Base-by-base conservation (phyloP, 2,888 invertebrate species). In the Drosophila peninsularis region DNA sequence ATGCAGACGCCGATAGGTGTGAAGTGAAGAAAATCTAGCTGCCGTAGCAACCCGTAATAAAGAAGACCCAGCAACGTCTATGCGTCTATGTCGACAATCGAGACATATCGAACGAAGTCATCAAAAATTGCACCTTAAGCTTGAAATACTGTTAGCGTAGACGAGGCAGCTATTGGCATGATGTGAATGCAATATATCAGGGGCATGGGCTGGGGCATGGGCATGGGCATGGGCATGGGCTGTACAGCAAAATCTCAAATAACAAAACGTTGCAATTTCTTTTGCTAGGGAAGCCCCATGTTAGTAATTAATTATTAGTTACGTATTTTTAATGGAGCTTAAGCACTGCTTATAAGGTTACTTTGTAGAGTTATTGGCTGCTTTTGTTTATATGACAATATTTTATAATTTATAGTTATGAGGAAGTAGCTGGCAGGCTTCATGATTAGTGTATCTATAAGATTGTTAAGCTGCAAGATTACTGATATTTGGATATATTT, bases 51-150 rank as follows among this genome's bases (percentile, higher is more conserved):
- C 30, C 17, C 1, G 45, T 11, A 30, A 47, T 11, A 1, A 27
- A 47, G 45, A 47, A 47, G 45, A 47, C 45, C 45, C 30, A 47
- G 45, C 10, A 30, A 47, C 45, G 45, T 47, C 30, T 10, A 5
- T 6, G 2, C 9, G 24, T 10, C 27, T n/a, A n/a, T n/a, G 42
- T 14, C 41, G 21, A 42, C 41, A 21, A 0, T 21, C 21, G 24
- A 44, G 24, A n/a, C 45, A 14, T 47, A 24, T 27, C 27, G 45
- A 45, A 45, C 24, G 10, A 27, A 45, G 45, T n/a, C 45, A 47
- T 47, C 45, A 30, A 27, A 47, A 30, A 47, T 27, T 47, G 27
- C 45, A 24, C 2, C 24, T 24, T 24, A 44, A 14, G 44, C 24
- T 24, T 24, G n/a, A n/a, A 42, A 24, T 3, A 24, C 13, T 24